phyloP scores from a whole-genome alignment of 2,113 vertebrate species.

The Melierax canorus region DNA sequence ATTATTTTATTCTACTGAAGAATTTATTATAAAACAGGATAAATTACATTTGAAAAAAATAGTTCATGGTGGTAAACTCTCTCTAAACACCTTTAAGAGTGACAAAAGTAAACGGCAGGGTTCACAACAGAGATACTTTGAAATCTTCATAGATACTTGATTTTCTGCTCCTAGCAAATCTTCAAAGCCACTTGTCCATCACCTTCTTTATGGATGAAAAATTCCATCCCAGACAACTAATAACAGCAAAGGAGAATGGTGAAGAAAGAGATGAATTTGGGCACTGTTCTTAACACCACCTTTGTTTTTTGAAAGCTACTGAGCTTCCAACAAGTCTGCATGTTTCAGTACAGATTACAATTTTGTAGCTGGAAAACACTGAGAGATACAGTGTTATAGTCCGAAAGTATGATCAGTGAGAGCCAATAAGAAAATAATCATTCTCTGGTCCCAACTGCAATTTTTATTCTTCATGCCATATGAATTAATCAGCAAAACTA shows the following conservation, averaged over 20 bases:
- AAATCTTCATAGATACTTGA: not conserved
- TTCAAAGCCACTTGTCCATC: not conserved
- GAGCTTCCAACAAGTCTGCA: not conserved
- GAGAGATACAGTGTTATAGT: fast-evolving
- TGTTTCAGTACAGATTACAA: not conserved
- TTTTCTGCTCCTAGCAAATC: not conserved
- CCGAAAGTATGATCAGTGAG: not conserved
- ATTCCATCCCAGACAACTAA: not conserved
- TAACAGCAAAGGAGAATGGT: not conserved
- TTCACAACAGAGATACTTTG: not conserved
- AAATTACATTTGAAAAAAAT: not conserved
- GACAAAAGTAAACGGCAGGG: not conserved
- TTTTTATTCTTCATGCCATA: not conserved
- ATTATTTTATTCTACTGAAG: not conserved
- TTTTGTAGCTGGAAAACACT: not conserved
- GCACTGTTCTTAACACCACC: not conserved
- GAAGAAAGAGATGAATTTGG: not conserved
- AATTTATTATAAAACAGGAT: not conserved
- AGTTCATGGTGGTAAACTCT: not conserved
- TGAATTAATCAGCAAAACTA: not conserved
- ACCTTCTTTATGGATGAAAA: not conserved
- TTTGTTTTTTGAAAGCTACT: not conserved
- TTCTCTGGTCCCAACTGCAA: not conserved
- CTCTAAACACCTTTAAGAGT: not conserved
- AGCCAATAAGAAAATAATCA: not conserved